Base-by-base conservation (phyloP, 2,888 invertebrate genomes). In the Synanthedon andrenaeformis region DNA sequence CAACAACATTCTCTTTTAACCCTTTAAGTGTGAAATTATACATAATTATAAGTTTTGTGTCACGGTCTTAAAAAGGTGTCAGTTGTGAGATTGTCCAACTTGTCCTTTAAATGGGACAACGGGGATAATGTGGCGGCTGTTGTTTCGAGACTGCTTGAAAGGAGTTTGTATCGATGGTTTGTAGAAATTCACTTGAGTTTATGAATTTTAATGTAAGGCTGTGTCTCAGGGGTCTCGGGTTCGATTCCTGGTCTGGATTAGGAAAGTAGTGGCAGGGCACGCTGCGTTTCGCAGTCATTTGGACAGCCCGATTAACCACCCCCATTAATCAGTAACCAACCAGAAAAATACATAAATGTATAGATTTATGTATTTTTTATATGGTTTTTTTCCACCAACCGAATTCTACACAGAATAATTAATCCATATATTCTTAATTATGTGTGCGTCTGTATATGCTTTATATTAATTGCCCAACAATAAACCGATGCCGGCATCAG, bases 31-130 rank as follows among this genome's bases (percentile, higher is more conserved):
- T 76, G 64, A 77, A 81, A 82, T 82, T 76, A 73, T 70, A 72
- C 72, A 70, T 83, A 85, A 86, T 86, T 80, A 72, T 61, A 66
- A 54, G 68, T 72, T 79, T 69, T 72, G 60, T 73, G 79, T 84
- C 79, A 85, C 79, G 82, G 80, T 79, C 61, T 66, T 67, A 59
- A 59, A 62, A 62, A 77, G 79, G 85, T 84, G 85, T 81, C 86
- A 82, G 84, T 76, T 84, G 84, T 66, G 66, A 72, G 71, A 73
- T 71, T 83, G 85, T 80, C 86, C 85, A 79, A 80, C 80, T 82
- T 85, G 79, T 74, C 65, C 68, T 56, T 62, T 59, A 64, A 67
- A 65, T 59, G 62, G 61, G 65, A 69, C 72, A 73, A 69, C 66
- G 64, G 56, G 57, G 56, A 62, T 70, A 73, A 72, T 71, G 57